Conservation (phyloP, 2,797 vertebrate genomes). For the Sciaenops ocellatus region DNA sequence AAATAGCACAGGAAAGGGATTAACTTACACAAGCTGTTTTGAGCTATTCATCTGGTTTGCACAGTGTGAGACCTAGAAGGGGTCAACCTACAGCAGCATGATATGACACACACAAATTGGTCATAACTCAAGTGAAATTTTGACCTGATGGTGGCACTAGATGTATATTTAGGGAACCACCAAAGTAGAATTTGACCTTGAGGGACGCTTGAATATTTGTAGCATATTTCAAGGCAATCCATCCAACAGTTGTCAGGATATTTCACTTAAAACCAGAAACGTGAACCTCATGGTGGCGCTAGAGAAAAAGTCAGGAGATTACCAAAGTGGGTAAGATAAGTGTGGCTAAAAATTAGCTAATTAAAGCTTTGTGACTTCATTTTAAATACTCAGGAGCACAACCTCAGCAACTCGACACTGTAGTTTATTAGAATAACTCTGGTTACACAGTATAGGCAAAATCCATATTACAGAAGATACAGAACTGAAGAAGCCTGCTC, state of each 20-base stretch:
- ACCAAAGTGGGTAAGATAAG: neutral
- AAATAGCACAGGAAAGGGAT: conserved; percentile 71
- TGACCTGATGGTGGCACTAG: neutral
- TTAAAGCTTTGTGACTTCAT: neutral
- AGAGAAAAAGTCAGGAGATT: neutral
- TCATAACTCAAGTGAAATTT: neutral
- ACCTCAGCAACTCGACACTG: conserved; percentile 4
- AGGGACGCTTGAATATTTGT: neutral
- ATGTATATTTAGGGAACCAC: neutral
- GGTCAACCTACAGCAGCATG: neutral
- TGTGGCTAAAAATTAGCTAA: neutral
- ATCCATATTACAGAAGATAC: neutral
- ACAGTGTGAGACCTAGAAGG: conserved; percentile 2
- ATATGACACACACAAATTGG: neutral
- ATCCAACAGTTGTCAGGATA: neutral
- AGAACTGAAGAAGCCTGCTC: neutral
- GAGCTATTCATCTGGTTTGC: conserved; percentile 64
- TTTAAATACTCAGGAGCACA: conserved; percentile 16
- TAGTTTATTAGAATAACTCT: conserved; percentile 42
- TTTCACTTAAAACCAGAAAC: neutral
- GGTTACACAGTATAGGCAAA: neutral
- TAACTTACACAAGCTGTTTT: conserved; percentile 67
- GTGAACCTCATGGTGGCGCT: neutral
- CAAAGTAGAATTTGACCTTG: neutral
- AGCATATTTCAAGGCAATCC: neutral